Base-by-base conservation (phyloP, 1,140 invertebrate species). In the Wasmannia auropunctata region DNA sequence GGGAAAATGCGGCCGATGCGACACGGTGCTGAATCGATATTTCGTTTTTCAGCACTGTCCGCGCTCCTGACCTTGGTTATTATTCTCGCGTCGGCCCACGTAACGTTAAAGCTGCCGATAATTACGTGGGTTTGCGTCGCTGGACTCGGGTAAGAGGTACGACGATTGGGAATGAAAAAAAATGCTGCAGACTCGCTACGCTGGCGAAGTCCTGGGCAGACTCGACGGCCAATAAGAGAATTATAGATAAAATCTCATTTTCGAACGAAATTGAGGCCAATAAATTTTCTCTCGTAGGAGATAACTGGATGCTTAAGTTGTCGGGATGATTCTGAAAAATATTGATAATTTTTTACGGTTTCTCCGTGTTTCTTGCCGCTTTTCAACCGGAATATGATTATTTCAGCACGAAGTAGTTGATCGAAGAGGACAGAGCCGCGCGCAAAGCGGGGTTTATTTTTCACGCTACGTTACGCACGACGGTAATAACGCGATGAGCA, bases 11-110 rank as follows among this genome's bases (percentile, higher is more conserved):
- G 67, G 79, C 79, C 67, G 79, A 83, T 83, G 79, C 67, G 79
- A 74, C 76, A 58, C 67, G 67, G 54, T 74, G 79, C 60, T 72
- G 67, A 83, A 83, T 83, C 79, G 79, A 83, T 83, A 83, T 83
- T 83, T 83, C 79, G 79, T 83, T 83, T 83, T 83, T 83, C 79
- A 83, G 67, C 79, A 83, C 79, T 83, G 67, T 83, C 67, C 79
- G 79, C 79, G 79, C 79, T 83, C 67, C 51, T 70, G 79, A 83
- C 79, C 79, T 83, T 83, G 79, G 54, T 54, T 83, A 83, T 83
- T 83, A 83, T 83, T 83, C 79, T 83, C 79, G 67, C 43, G 79
- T 83, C 79, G 79, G 79, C 79, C 79, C 79, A 83, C 79, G 79
- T 83, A 83, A 83, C 67, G 54, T 83, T 80, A 72, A 83, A 74